phyloP scores from a whole-genome alignment of 2,113 vertebrate species.

The Aramus guarauna region DNA sequence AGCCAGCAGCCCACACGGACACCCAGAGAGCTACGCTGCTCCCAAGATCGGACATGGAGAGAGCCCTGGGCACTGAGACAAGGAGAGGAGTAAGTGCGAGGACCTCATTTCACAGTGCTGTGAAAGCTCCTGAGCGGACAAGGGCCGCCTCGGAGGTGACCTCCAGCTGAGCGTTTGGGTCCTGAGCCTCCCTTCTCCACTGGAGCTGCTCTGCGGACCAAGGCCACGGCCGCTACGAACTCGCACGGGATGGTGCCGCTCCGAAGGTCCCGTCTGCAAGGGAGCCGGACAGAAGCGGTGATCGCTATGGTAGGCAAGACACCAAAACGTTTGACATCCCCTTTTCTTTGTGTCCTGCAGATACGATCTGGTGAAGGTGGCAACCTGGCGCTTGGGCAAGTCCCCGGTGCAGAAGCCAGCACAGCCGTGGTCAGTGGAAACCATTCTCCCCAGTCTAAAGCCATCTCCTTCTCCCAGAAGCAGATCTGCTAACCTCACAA shows the following conservation, averaged over 20 bases:
- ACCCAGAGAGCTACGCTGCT: background rate
- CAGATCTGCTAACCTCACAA: background rate
- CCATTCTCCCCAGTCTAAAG: background rate
- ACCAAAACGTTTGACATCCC: background rate
- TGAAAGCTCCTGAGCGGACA: background rate
- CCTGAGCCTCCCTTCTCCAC: background rate
- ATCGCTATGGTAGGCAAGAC: background rate
- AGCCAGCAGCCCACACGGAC: fast-evolving
- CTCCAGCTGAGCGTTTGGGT: background rate
- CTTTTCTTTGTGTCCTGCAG: background rate
- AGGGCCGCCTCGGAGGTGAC: background rate
- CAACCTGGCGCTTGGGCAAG: fast-evolving
- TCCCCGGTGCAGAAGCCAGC: background rate
- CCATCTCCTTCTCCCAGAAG: background rate
- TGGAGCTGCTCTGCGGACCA: background rate
- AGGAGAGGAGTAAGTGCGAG: background rate
- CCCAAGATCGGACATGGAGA: background rate
- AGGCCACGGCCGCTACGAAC: background rate
- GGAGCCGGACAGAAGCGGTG: background rate
- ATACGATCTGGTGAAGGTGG: background rate
- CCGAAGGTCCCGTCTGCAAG: background rate
- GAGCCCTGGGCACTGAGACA: background rate
- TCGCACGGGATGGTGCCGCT: background rate
- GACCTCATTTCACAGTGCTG: background rate
- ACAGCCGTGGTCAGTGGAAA: background rate